These are phyloP conservation scores for Eristalinus sepulchralis DNA, from an alignment of 2,888 invertebrate species.

Conservation along the genomic window DNA sequence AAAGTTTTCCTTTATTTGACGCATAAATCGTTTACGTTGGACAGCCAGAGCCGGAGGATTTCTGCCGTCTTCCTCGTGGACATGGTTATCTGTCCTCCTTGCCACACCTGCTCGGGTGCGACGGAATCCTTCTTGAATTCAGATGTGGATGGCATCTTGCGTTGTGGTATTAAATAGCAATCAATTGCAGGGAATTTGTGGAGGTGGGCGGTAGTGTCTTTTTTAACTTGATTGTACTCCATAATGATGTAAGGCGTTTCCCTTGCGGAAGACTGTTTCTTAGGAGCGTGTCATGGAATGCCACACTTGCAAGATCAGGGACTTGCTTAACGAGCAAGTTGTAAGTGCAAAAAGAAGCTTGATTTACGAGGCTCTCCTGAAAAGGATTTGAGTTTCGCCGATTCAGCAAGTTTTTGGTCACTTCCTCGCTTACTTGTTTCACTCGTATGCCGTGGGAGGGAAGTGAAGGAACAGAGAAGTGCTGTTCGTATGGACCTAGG, in stretches of 20 bases:
- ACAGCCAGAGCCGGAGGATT: slow-evolving; percentile 10
- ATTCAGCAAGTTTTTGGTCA: neutral
- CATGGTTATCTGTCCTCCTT: slow-evolving; percentile 29
- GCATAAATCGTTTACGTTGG: slow-evolving; percentile 53
- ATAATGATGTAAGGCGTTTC: neutral
- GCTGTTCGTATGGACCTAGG: no score
- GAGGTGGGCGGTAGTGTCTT: neutral
- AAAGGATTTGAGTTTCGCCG: neutral
- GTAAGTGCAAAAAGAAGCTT: neutral
- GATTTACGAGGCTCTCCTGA: neutral
- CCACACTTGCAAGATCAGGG: neutral
- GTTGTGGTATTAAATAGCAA: slow-evolving; percentile 25
- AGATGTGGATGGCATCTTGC: neutral
- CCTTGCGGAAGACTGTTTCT: neutral
- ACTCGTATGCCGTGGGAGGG: neutral
- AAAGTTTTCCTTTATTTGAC: slow-evolving; percentile 15
- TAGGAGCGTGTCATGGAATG: neutral
- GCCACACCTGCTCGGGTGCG: slow-evolving; percentile 44
- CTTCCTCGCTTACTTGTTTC: neutral
- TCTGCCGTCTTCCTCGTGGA: neutral
- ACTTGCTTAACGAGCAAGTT: neutral
- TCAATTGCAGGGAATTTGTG: slow-evolving; percentile 5
- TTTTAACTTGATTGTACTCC: neutral
- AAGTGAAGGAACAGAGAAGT: neutral
- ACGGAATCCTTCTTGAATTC: slow-evolving; percentile 13